Evolutionary conservation across 2,888 invertebrate species (phyloP).

Genomic region (Drosophila subquinaria): DNA sequence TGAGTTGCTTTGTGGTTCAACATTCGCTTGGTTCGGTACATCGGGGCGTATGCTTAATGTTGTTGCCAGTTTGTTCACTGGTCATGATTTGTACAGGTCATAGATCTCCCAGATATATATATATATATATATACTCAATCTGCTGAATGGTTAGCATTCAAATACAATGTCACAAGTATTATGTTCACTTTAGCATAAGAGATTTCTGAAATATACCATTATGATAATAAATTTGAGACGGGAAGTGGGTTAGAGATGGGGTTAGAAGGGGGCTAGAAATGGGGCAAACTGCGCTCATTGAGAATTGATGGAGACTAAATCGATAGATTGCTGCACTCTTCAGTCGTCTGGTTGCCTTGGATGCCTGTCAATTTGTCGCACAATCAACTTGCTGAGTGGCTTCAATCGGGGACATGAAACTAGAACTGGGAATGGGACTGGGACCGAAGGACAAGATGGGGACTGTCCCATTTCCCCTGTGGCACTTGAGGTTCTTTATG

Average conservation of each 20-base stretch:
- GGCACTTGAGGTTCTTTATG: slow-evolving; percentile 24
- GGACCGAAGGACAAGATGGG: neutral
- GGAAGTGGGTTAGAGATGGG: neutral
- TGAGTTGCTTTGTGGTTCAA: slow-evolving; percentile 39
- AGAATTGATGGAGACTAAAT: slow-evolving; percentile 49
- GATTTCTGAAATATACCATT: slow-evolving; percentile 22
- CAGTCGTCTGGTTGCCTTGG: neutral
- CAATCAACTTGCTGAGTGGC: slow-evolving; percentile 46
- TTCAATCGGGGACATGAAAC: slow-evolving; percentile 11
- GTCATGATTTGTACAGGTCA: slow-evolving; percentile 27
- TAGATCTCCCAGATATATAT: neutral
- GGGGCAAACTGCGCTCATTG: slow-evolving; percentile 1
- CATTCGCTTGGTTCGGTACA: neutral
- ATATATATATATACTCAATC: neutral
- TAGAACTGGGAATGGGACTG: slow-evolving; percentile 2
- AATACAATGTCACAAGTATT: slow-evolving; percentile 29
- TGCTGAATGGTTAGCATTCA: slow-evolving; percentile 4
- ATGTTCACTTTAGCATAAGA: slow-evolving; percentile 26
- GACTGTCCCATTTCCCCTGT: slow-evolving; percentile 23
- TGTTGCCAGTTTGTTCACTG: slow-evolving; percentile 27
- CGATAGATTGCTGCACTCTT: slow-evolving; percentile 36
- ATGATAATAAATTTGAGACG: slow-evolving; percentile 16
- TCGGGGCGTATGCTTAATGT: slow-evolving; percentile 44
- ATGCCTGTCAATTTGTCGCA: slow-evolving; percentile 44
- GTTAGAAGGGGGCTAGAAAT: neutral